Evolutionary conservation across 1,140 invertebrate species (phyloP), one percentile per base, ranked within the genome.

Genomic region (Zelostemma sp.): DNA sequence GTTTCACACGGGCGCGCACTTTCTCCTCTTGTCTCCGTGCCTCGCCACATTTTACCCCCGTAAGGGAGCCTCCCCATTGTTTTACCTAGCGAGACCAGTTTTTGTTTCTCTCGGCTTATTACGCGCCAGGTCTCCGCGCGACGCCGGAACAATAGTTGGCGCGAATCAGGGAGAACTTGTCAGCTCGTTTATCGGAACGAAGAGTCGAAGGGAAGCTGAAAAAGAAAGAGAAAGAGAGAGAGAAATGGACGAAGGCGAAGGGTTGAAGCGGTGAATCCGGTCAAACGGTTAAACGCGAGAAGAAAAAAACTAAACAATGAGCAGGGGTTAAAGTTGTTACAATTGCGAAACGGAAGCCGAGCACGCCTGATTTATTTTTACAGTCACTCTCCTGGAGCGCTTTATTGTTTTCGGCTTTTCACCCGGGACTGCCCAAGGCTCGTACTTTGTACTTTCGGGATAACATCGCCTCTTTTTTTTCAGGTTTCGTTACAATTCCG

Each of bases 361-460:
- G 61, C 57, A 56, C 65, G 65, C 56, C 68, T 64, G 73, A 75
- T 75, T 77, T 77, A 77, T 77, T 77, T 77, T 75, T 68, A 59
- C 69, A 75, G 71, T 73, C 69, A 69, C 72, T 67, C 72, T 67
- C 68, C 54, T 58, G 70, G 62, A 64, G 67, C 54, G 64, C 56
- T 54, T 55, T 58, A 73, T 77, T 77, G 72, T 77, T 73, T 77
- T 72, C 71, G 48, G 21, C 56, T 60, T 55, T 74, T 73, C 73
- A 78, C 64, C 65, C 50, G 66, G 66, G 46, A 59, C 65, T 66
- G 50, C 49, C 35, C 33, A 25, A 53, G 25, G 12, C 50, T 53
- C 35, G 6, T 53, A 38, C 49, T 33, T 40, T 1, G 19, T 12
- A 49, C 9, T 18, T 17, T 50, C 15, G 21, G 25, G 35, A 62